Base-by-base conservation (phyloP, 2,113 vertebrate species). In the Sebastes schlegelii region DNA sequence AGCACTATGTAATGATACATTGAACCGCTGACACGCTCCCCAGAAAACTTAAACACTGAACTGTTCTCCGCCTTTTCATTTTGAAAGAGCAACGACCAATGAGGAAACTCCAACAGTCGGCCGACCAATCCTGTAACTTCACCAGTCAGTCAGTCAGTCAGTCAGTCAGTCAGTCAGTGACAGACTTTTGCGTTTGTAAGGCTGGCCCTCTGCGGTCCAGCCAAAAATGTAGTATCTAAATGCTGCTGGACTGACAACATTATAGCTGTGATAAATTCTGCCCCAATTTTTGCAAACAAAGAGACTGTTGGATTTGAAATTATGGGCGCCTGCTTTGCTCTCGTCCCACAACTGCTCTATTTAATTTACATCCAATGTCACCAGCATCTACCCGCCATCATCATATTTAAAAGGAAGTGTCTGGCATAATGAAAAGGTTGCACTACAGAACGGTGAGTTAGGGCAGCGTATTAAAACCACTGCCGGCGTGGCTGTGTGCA, bases 371-470 rank as follows among this genome's bases (percentile, higher is more conserved):
- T 67, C 48, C 19, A 34, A 3, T 63, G 55, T 67, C 68, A 62
- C 52, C 74, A 67, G 55, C 62, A 81, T 86, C 67, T 73, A 55
- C 54, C 48, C 55, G 74, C 62, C 66, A 72, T 76, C 70, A 71
- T 71, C 61, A 73, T 71, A 72, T 83, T 83, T 76, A 72, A 75
- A 79, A 61, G 23, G 58, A 51, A 42, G 26, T 74, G 52, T 55
- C 54, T 67, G 66, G 77, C 72, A 72, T 40, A 68, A 45, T 43
- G 57, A 72, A 71, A 60, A 70, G 76, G 19, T 84, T 80, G 61
- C 17, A 10, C 40, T 10, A 23, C 8, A 65, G 21, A 71, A 46
- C 57, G 23, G 17, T 48, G 52, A 51, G n/a, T 55, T 48, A 8
- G 23, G 5, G 26, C 51, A 57, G 14, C 74, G 68, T 69, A 74